phyloP scores from a whole-genome alignment of 2,797 vertebrate species.

The Scyliorhinus canicula region DNA sequence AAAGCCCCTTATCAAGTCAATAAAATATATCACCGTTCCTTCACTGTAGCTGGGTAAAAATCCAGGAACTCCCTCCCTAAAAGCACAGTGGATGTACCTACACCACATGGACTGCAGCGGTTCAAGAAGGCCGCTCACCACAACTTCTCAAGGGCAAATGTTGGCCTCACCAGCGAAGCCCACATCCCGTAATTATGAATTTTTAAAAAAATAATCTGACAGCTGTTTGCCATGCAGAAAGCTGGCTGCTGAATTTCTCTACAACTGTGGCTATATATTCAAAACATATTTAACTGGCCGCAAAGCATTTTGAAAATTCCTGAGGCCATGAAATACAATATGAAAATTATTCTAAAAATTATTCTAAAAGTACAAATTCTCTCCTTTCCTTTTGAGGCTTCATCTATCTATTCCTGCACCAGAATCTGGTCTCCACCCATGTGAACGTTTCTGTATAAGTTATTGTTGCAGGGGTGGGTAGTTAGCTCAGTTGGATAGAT shows the following conservation, averaged over 20 bases:
- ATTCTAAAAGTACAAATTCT: neutral
- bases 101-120: too few species aligned
- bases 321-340: neutral
- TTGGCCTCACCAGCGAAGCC: too few species aligned
- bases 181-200: neutral
- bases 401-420: neutral
- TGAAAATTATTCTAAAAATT: neutral
- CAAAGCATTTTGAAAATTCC: neutral
- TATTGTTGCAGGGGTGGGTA: too few species aligned
- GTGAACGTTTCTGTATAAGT: neutral
- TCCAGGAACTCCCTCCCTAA: too few species aligned
- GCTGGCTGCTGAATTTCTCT: neutral
- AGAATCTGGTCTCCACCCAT: neutral
- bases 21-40: too few species aligned
- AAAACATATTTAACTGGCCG: neutral
- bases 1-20: too few species aligned
- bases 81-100: too few species aligned
- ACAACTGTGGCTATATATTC: neutral
- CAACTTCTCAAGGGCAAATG: too few species aligned
- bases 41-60: too few species aligned
- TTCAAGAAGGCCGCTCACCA: too few species aligned
- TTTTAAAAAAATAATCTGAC: too few species aligned
- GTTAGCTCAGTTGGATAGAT: neutral
- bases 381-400: neutral
- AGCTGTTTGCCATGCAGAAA: neutral